Evolutionary conservation across 2,888 invertebrate species (phyloP).

Genomic region (Philhelius pedissequus): DNA sequence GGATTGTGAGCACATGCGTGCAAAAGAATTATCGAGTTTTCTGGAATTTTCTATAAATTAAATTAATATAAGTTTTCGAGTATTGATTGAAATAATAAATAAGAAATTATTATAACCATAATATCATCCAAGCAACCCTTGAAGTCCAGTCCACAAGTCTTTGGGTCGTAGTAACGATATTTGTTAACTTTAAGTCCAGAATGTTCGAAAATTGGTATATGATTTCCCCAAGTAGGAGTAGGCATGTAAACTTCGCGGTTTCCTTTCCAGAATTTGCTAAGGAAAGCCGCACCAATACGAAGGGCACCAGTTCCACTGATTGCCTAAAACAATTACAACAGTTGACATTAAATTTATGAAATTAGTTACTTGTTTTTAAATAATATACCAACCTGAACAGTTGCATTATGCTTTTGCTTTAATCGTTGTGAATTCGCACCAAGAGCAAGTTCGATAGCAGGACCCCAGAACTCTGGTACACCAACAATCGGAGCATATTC

Average conservation of each 20-base stretch:
- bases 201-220: constrained; percentile 95
- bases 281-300: constrained; percentile 93
- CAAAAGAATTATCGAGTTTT: constrained; percentile 91
- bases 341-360: not conserved
- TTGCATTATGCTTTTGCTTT: constrained; percentile 84
- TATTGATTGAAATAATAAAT: not conserved
- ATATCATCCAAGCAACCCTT: constrained; percentile 94
- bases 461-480: constrained; percentile 88
- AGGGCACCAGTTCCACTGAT: constrained; percentile 98
- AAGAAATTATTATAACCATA: constrained; percentile 78
- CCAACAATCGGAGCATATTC: constrained; percentile 98
- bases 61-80: constrained; percentile 12
- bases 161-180: constrained; percentile 96
- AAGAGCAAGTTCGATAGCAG: constrained; percentile 92
- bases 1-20: constrained; percentile 99
- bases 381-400: constrained; percentile 85
- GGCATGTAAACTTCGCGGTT: constrained; percentile 93
- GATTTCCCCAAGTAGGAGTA: constrained; percentile 98
- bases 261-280: constrained; percentile 88
- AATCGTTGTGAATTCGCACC: constrained; percentile 87
- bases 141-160: constrained; percentile 96
- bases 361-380: not conserved
- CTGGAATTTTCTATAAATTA: constrained; percentile 90
- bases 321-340: constrained; percentile 80
- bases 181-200: constrained; percentile 90